Conservation (phyloP, 2,888 invertebrate genomes). For the Megamerina dolium region DNA sequence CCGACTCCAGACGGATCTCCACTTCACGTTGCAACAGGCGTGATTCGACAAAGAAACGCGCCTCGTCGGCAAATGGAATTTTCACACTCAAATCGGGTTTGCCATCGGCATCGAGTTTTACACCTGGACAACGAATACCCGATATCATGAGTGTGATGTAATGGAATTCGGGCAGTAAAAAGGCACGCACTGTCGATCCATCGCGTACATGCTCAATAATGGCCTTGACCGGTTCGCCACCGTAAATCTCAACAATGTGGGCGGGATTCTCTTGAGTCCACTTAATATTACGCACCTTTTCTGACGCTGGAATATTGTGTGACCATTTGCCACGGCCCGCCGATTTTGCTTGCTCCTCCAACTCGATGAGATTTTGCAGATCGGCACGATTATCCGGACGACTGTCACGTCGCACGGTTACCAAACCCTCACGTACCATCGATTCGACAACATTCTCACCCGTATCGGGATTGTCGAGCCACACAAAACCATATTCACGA, state of each 20-base stretch:
- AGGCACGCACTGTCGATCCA: constrained; percentile 90
- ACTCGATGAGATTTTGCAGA: constrained; percentile 65
- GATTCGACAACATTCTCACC: constrained; percentile 86
- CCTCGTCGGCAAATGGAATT: constrained; percentile 79
- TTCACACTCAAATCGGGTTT: constrained; percentile 62
- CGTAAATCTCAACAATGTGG: constrained; percentile 75
- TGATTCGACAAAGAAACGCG: constrained; percentile 88
- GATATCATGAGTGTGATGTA: constrained; percentile 93
- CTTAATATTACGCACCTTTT: constrained; percentile 78
- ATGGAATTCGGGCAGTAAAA: constrained; percentile 83
- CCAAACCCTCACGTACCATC: constrained; percentile 84
- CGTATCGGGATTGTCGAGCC: constrained; percentile 67
- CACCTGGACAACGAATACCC: constrained; percentile 81
- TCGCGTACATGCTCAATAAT: constrained; percentile 97
- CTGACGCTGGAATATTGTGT: constrained; percentile 49
- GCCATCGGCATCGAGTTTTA: constrained; percentile 69
- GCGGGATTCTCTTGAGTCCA: constrained; percentile 85
- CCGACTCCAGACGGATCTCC: constrained; percentile 83
- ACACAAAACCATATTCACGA: constrained; percentile 85
- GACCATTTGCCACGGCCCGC: constrained; percentile 83
- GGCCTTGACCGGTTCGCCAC: constrained; percentile 82
- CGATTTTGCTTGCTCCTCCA: constrained; percentile 85
- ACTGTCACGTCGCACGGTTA: constrained; percentile 67
- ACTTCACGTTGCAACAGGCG: constrained; percentile 87
- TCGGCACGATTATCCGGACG: constrained; percentile 55